A percentile compares a stretch with the other conserved stretches of the same genome.
phyloP scores from a whole-genome alignment of 35 echinoderm and acorn worm genomes.

The Lytechinus pictus region DNA sequence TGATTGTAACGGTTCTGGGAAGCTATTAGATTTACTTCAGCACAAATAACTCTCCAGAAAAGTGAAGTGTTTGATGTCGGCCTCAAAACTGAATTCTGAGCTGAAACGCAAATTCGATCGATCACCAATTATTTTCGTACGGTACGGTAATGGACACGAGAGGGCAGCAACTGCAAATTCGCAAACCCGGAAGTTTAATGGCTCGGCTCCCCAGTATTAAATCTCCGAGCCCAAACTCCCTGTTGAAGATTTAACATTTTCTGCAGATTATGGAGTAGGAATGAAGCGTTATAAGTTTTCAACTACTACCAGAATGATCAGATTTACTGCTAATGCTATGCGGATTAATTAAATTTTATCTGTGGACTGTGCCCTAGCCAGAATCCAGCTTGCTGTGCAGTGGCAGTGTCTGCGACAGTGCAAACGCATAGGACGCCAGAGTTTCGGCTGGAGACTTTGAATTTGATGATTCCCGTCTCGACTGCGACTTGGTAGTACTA shows the following conservation, averaged over 20 bases:
- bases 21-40: neutral
- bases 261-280: too few relatives aligned
- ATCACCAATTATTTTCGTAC: neutral
- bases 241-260: too few relatives aligned
- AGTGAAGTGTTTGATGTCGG: neutral
- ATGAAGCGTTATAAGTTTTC: too few relatives aligned
- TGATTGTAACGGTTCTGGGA: neutral
- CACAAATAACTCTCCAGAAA: neutral
- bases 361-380: too few relatives aligned
- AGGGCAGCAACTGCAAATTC: neutral
- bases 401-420: neutral
- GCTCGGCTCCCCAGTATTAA: too few relatives aligned
- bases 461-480: neutral
- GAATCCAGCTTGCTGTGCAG: neutral
- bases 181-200: neutral
- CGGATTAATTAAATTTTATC: too few relatives aligned
- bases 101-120: too few relatives aligned
- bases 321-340: too few relatives aligned
- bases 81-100: too few relatives aligned
- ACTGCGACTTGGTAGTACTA: neutral
- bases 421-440: neutral
- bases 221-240: too few relatives aligned
- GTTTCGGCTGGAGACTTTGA: neutral
- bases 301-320: too few relatives aligned
- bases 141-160: neutral